These are phyloP conservation scores for Tenthredo distinguenda DNA, from an alignment of 2,888 invertebrate species.

Conservation along the genomic window DNA sequence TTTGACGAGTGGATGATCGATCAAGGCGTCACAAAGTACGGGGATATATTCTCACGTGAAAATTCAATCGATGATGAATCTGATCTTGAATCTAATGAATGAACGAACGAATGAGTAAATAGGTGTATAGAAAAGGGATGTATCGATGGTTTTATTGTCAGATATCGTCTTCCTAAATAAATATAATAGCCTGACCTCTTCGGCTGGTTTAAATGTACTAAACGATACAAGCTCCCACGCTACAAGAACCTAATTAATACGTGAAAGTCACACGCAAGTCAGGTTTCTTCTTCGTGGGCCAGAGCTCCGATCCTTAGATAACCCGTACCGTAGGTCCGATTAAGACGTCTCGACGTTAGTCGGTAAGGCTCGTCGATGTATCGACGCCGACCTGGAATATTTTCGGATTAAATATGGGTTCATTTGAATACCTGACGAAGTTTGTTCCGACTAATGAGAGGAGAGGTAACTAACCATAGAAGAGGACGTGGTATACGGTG, in stretches of 20 bases:
- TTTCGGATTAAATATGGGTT: conserved; percentile 51
- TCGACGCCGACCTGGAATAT: conserved; percentile 50
- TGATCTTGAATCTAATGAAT: background rate
- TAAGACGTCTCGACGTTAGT: conserved; percentile 45
- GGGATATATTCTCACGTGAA: background rate
- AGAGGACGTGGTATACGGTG: background rate
- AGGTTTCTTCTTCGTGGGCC: conserved; percentile 33
- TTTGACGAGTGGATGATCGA: background rate
- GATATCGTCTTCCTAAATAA: background rate
- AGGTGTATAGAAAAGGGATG: background rate
- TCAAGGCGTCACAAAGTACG: background rate
- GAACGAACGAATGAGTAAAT: background rate
- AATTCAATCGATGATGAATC: background rate
- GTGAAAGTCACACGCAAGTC: conserved; percentile 66
- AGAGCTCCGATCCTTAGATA: conserved; percentile 44
- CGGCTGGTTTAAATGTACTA: conserved; percentile 31
- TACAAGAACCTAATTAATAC: conserved; percentile 68
- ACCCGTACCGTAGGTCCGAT: conserved; percentile 40
- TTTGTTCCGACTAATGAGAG: conserved; percentile 51
- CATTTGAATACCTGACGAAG: conserved; percentile 53
- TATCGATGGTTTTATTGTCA: background rate
- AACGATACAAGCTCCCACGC: conserved; percentile 56
- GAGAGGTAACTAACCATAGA: conserved; percentile 9
- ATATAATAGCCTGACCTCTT: conserved; percentile 5
- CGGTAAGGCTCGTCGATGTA: conserved; percentile 29